Base-by-base conservation (phyloP, 2,888 invertebrate species). In the Drosophila neonasuta region DNA sequence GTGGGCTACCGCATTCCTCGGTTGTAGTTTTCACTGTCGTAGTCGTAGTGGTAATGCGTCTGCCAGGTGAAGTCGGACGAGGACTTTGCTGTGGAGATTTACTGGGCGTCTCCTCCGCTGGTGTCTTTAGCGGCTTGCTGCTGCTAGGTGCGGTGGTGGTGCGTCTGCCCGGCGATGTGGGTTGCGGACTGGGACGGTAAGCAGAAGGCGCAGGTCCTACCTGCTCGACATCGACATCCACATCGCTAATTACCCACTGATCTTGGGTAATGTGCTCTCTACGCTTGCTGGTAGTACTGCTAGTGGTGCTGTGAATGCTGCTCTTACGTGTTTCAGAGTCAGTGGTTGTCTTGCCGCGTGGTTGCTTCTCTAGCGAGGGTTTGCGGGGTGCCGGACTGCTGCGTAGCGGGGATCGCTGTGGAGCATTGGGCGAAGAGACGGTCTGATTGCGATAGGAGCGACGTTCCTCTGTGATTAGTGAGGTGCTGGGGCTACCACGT, bases 231-330 rank as follows among this genome's bases (percentile, higher is more conserved):
- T 79, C 79, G 10, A 56, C 72, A 39, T 81, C 80, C 6, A 79
- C 69, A 44, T 82, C 81, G 32, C 62, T 65, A 8, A 70, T 13
- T 4, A 84, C 82, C 87, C 85, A 84, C 24, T 81, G 81, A 24
- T 81, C 70, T 41, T 80, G 65, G 4, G 68, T 76, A 5, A 87
- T 66, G 10, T 77, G 77, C 39, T 86, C 80, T 34, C 65, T 50
- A 9, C 79, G 75, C 11, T 78, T 72, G 42, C 39, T 64, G 11
- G 13, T 48, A 54, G 42, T 60, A 48, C 44, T 58, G 2, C 45
- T 64, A 9, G 17, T 48, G 57, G 42, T 60, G 51, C 44, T 58
- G 2, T 51, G 61, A 2, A 30, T 58, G 39, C 70, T 68, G 13
- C 46, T 62, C 11, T 42, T 58, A 9, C 64, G 66, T 17, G 55